Base-by-base conservation (phyloP, 2,888 invertebrate genomes). In the Parasteatoda lunata region DNA sequence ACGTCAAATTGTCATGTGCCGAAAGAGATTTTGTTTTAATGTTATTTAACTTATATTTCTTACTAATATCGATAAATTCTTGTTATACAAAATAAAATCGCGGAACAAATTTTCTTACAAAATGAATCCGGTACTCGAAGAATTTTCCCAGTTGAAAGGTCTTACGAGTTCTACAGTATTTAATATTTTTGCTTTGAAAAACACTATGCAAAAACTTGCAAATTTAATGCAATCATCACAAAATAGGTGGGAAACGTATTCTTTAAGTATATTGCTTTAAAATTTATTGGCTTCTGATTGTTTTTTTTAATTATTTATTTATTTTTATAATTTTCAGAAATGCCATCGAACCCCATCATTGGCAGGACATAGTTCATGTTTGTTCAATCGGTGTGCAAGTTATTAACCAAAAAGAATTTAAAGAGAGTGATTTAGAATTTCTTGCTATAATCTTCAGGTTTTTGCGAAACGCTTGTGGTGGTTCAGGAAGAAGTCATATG, bases 401-500 rank as follows among this genome's bases (percentile, higher is more conserved):
- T 47, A 70, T 85, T 48, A 15, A 3, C 4, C 70, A 80, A 64
- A 47, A 52, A 8, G 30, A 69, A 64, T 52, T 47, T 65, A 11
- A 65, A 6, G 59, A 69, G 6, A 8, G 47, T 48, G 85, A 85
- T 71, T n/a, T 85, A 11, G 65, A 70, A 8, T 70, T 85, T 7
- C 15, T 85, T 13, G 70, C 71, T n/a, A 75, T 69, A 13, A 45
- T 75, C 6, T 76, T 85, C 3, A 69, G 85, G 49, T 85, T 85
- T 69, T 59, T 85, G n/a, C 69, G 85, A 8, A 85, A 85, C 75
- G 66, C 59, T 8, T 79, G 85, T 79, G 79, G 75, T 65, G 79
- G 79, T 52, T 70, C 54, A 7, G n/a, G 8, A 15, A 47, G 48
- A 73, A 85, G 80, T 69, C 79, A 79, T 8, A 49, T 69, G 13